These are phyloP conservation scores for Gallinago undulata DNA, from an alignment of 2,113 vertebrate species.

Conservation along the genomic window DNA sequence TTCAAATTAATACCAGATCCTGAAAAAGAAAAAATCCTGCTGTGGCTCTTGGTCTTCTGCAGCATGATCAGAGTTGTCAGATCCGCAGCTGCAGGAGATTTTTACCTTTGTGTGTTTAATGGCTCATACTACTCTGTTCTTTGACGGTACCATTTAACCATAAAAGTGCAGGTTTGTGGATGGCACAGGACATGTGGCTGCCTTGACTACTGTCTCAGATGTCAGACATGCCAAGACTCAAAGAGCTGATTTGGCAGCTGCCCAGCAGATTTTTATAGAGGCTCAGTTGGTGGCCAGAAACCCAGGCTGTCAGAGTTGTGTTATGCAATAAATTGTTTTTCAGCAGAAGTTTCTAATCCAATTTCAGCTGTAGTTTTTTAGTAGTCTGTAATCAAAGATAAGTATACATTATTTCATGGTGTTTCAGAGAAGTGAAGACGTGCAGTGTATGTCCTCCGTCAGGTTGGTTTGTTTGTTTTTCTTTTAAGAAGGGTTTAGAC, in stretches of 20 bases:
- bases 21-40: not conserved
- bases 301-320: slow-evolving; percentile 69
- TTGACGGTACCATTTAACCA: not conserved
- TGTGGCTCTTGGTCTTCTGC: not conserved
- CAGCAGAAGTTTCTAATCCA: slow-evolving; percentile 75
- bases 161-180: not conserved
- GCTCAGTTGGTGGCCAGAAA: slow-evolving; percentile 76
- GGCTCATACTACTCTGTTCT: not conserved
- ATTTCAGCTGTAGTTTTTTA: slow-evolving; percentile 65
- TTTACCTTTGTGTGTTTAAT: not conserved
- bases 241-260: slow-evolving; percentile 77
- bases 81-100: not conserved
- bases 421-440: slow-evolving; percentile 35
- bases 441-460: not conserved
- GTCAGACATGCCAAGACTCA: slow-evolving; percentile 65
- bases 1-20: slow-evolving; percentile 34
- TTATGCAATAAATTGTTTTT: slow-evolving; percentile 75
- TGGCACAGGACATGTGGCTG: slow-evolving; percentile 57
- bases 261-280: slow-evolving; percentile 77
- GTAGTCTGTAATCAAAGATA: slow-evolving; percentile 63
- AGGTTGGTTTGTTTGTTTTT: not conserved
- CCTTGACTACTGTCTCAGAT: slow-evolving; percentile 63
- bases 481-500: not conserved
- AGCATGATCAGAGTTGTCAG: not conserved
- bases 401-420: slow-evolving; percentile 60